A percentile compares a stretch with the other conserved stretches of the same genome.
These are phyloP conservation scores for Cephus cinctus DNA, from an alignment of 1,140 invertebrate genomes.

Conservation along the genomic window DNA sequence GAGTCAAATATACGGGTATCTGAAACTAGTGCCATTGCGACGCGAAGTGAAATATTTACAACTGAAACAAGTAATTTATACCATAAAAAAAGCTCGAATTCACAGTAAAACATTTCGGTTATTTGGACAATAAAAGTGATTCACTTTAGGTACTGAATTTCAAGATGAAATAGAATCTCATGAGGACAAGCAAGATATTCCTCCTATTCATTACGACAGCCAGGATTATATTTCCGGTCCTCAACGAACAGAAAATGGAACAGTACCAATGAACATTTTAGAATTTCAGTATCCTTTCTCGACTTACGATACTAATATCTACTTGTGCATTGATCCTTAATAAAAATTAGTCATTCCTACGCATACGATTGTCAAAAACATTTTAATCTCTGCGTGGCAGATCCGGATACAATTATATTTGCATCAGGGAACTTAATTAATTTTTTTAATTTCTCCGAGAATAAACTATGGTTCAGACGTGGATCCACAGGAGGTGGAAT, in stretches of 20 bases:
- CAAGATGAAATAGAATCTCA: not conserved
- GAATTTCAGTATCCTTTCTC: conserved; percentile 49
- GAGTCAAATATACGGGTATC: not conserved
- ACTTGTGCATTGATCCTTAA: conserved; percentile 10
- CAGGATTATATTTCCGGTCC: conserved; percentile 30
- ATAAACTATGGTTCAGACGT: conserved; percentile 67
- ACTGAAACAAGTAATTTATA: not conserved
- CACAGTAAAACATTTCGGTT: too few relatives aligned
- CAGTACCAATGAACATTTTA: conserved; percentile 37
- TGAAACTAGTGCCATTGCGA: too few relatives aligned
- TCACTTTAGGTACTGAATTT: not conserved
- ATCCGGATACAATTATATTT: conserved; percentile 72
- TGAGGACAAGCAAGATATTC: conserved; percentile 1
- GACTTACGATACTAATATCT: conserved; percentile 9
- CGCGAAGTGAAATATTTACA: too few relatives aligned
- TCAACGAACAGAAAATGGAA: conserved; percentile 24
- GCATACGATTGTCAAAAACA: conserved; percentile 82
- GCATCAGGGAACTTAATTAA: conserved; percentile 78
- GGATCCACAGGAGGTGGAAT: conserved; percentile 74
- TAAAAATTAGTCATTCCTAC: conserved; percentile 69
- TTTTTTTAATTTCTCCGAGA: conserved; percentile 69
- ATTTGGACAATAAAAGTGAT: too few relatives aligned
- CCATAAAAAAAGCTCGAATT: too few relatives aligned
- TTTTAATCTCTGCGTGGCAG: conserved; percentile 76
- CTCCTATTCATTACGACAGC: conserved; percentile 11